Base-by-base conservation (phyloP, 2,113 vertebrate species). In the Calidris pygmaea region DNA sequence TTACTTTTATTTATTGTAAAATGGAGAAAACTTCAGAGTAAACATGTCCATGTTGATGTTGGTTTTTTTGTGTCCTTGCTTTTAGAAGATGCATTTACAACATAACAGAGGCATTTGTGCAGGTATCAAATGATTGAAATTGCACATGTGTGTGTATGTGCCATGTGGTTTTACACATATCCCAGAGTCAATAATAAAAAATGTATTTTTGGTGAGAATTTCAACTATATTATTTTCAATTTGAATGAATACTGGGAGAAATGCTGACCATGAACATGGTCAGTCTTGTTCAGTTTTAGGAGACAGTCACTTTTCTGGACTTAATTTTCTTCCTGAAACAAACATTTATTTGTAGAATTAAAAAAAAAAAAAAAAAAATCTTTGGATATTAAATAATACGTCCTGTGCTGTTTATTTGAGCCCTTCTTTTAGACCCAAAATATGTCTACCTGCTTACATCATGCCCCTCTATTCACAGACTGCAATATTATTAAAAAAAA, bases 91-190 rank as follows among this genome's bases (percentile, higher is more conserved):
- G 3, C 12, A 45, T 53, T 67, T 71, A 32, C 9, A 85, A 56
- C 29, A 68, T 48, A 82, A 41, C 13, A 68, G 35, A 72, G 9
- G 6, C 7, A 74, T 17, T 45, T 85, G 27, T 58, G 35, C 16
- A n/a, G 16, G 7, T 77, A 50, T 66, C 53, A 76, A 35, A 29
- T 76, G 16, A 48, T 34, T 34, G 15, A 48, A 82, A 55, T 39
- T 83, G 34, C 34, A 47, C 9, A 6, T 9, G 4, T 73, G 45
- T 20, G 37, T 9, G 7, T 37, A 47, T 2, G 1, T 35, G 39
- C 18, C 0, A 1, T 18, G 34, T 4, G 0, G 2, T 82, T 79
- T 63, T 50, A 24, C 6, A 56, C 9, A 32, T 50, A 8, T 32
- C 78, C 34, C 62, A 23, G 7, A 43, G 18, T 10, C 29, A 74